Evolutionary conservation across 2,888 invertebrate species (phyloP), one percentile per base, ranked within the genome.

Genomic region (Lasioglossum malachurum): DNA sequence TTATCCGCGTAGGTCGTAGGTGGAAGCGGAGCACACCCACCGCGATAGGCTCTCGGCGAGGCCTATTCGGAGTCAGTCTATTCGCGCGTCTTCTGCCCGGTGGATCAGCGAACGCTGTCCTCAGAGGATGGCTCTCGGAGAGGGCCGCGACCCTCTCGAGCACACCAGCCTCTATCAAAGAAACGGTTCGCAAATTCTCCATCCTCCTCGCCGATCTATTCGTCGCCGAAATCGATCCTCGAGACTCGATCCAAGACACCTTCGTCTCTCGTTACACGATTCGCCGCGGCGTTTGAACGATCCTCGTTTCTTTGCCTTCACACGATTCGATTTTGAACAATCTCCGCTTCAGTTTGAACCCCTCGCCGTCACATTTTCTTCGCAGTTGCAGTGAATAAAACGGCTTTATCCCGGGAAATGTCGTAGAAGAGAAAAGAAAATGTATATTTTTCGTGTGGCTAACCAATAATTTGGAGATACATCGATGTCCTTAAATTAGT

Each of bases 161-260:
- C 94, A 95, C 78, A 95, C 95, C 49, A 95, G 95, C 83, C 94
- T 95, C 71, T 95, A 95, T 87, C 94, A 94, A 75, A 93, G 94
- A 90, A 94, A 94, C 76, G 95, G 95, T 95, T 83, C 87, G 93
- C 64, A 77, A 5, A 38, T 53, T 77, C 49, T 16, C 31, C 75
- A n/a, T 60, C 10, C 72, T 23, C 31, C 67, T 23, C 38, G 8
- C 27, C 23, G 67, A 16, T 64, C 31, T 27, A 64, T 31, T 2
- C 16, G 27, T 16, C 27, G 31, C 16, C 16, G 27, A 12, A 4
- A 57, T 57, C 57, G 57, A 60, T 23, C 53, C 23, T n/a, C 23
- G 23, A 3, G 10, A 10, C 23, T 10, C 19, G 44, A 0, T 49
- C 49, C 19, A 19, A 23, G 19, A 49, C 49, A 19, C 19, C 7